A percentile compares a stretch with the other conserved stretches of the same genome.
phyloP scores from a whole-genome alignment of 2,113 vertebrate genomes.

The Engraulis encrasicolus region DNA sequence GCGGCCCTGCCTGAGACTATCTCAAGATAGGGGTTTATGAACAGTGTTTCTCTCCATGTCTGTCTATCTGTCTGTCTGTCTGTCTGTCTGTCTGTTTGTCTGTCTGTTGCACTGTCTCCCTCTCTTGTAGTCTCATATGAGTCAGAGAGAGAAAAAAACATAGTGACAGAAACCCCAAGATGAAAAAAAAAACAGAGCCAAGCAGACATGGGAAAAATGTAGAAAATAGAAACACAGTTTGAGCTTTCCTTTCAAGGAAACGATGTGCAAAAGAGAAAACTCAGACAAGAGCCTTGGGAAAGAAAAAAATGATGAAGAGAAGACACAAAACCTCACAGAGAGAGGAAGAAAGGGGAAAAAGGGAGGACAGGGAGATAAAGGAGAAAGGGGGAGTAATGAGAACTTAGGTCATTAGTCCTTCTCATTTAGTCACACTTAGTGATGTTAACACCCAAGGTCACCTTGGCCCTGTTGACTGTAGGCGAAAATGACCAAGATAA shows the following conservation, averaged over 20 bases:
- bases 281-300: background rate
- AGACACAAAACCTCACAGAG: background rate
- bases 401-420: conserved; percentile 6
- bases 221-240: background rate
- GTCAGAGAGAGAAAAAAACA: background rate
- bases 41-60: too few species aligned
- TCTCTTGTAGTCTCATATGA: too few species aligned
- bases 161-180: background rate
- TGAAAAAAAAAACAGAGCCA: too few species aligned
- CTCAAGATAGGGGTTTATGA: too few species aligned
- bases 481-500: background rate
- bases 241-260: background rate
- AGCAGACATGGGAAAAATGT: background rate
- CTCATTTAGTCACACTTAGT: background rate
- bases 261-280: background rate
- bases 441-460: background rate
- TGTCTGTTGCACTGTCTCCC: too few species aligned
- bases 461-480: background rate
- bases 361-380: background rate
- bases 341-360: background rate
- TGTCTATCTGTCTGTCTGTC: too few species aligned
- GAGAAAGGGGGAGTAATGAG: background rate
- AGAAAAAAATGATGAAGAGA: background rate
- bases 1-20: too few species aligned
- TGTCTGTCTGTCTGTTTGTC: too few species aligned